phyloP scores from a whole-genome alignment of 2,113 vertebrate genomes.

The Paramisgurnus dabryanus region DNA sequence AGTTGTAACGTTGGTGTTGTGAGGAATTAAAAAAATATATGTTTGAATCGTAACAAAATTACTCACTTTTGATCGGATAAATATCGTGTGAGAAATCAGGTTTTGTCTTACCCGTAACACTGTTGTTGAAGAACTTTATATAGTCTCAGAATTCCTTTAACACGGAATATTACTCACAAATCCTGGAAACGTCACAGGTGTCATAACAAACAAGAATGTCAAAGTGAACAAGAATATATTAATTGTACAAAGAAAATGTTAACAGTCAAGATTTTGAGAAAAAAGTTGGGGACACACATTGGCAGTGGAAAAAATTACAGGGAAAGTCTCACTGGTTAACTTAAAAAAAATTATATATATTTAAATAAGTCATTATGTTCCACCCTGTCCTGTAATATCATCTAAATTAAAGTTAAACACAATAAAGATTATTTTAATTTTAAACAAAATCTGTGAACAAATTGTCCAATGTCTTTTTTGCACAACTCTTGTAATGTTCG shows the following conservation, averaged over 20 bases:
- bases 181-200: slow-evolving; percentile 75
- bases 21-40: background rate
- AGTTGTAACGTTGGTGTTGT: background rate
- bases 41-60: slow-evolving; percentile 15
- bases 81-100: slow-evolving; percentile 82
- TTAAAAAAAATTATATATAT: background rate
- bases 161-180: slow-evolving; percentile 72
- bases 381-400: background rate
- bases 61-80: slow-evolving; percentile 64
- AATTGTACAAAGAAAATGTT: slow-evolving; percentile 8
- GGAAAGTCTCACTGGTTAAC: background rate
- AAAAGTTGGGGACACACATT: background rate
- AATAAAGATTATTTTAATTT: slow-evolving; percentile 4
- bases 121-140: slow-evolving; percentile 84
- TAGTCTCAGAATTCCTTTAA: slow-evolving; percentile 77
- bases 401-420: background rate
- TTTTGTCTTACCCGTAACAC: slow-evolving; percentile 86
- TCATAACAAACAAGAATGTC: slow-evolving; percentile 62
- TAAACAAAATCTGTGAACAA: background rate
- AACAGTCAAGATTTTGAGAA: background rate
- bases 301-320: background rate
- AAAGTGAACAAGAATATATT: slow-evolving; percentile 32
- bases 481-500: background rate
- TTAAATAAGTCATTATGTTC: background rate
- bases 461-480: background rate